Conservation (phyloP, 35 echinoderm and acorn worm species). For the Ophiothrix spiculata region DNA sequence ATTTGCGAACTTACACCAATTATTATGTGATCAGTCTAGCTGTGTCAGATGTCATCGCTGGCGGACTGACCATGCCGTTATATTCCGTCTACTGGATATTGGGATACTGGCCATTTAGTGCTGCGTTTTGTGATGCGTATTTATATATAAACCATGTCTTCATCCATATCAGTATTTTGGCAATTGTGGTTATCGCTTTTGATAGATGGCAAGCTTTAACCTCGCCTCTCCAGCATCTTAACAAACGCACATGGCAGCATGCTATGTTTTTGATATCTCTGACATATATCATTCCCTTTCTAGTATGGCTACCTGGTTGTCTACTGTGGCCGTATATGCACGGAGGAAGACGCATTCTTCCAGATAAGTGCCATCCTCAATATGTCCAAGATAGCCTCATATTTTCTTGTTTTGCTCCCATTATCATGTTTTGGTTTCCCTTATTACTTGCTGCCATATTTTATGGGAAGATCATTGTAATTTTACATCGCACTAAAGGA, state of each 20-base stretch:
- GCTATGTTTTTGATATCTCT: constrained; percentile 13
- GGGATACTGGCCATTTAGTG: constrained; percentile 45
- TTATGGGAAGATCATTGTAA: constrained; percentile 23
- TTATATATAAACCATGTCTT: constrained; percentile 48
- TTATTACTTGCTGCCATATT: background rate
- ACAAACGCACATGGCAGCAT: constrained; percentile 16
- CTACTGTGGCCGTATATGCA: constrained; percentile 27
- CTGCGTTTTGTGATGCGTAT: constrained; percentile 28
- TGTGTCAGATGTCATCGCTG: constrained; percentile 23
- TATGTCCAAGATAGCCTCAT: constrained; percentile 20
- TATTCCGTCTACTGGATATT: constrained; percentile 42
- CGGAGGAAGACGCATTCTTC: background rate
- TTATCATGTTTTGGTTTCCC: constrained; percentile 37
- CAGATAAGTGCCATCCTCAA: constrained; percentile 15
- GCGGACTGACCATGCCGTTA: constrained; percentile 46
- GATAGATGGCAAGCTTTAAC: constrained; percentile 45
- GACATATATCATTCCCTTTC: constrained; percentile 30
- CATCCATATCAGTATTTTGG: constrained; percentile 42
- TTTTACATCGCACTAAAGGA: background rate
- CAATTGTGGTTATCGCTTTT: constrained; percentile 32
- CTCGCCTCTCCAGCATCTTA: constrained; percentile 25
- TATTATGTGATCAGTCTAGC: constrained; percentile 44
- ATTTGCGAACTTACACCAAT: constrained; percentile 50
- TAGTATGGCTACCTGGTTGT: constrained; percentile 23
- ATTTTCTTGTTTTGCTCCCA: constrained; percentile 33